phyloP scores from a whole-genome alignment of 2,113 vertebrate genomes.

The Blennius ocellaris region DNA sequence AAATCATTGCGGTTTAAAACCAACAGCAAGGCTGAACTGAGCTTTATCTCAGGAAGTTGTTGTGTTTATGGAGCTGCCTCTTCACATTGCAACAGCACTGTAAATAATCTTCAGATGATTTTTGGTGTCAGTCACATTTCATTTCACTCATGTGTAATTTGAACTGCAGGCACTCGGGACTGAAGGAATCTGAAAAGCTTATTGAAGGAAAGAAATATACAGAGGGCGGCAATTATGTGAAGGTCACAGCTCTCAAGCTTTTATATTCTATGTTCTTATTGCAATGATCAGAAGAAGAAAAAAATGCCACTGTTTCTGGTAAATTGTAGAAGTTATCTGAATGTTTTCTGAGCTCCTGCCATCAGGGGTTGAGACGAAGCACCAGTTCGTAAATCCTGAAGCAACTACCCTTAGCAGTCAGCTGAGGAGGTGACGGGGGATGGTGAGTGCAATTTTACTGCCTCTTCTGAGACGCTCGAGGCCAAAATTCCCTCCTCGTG shows the following conservation, averaged over 20 bases:
- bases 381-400: background rate
- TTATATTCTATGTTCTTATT: background rate
- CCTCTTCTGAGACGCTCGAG: background rate
- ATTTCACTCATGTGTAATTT: background rate
- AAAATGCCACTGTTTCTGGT: background rate
- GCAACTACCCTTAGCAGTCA: background rate
- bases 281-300: background rate
- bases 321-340: conserved; percentile 3
- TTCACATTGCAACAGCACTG: background rate
- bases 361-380: background rate
- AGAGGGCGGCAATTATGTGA: background rate
- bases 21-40: background rate
- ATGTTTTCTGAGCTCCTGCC: background rate
- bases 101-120: background rate
- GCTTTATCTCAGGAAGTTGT: background rate
- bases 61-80: background rate
- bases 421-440: background rate
- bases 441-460: conserved; percentile 13
- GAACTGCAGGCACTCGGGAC: background rate
- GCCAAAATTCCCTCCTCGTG: background rate
- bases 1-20: too few relatives aligned
- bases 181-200: background rate
- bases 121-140: background rate
- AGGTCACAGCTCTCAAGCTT: background rate
- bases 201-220: background rate